Evolutionary conservation across 2,888 invertebrate species (phyloP).

Genomic region (Crepidodera aurea): DNA sequence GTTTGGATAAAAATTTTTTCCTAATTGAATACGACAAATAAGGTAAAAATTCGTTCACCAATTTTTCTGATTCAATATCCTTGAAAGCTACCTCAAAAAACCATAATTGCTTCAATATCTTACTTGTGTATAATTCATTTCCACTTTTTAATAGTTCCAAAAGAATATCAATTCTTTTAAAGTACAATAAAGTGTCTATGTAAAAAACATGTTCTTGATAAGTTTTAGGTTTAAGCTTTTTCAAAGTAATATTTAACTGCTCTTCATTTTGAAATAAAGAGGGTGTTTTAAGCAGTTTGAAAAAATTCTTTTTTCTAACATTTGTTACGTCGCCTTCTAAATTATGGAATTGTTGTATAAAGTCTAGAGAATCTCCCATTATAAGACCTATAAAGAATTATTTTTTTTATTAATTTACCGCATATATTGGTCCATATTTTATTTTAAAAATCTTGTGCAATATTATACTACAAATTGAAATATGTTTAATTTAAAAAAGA

Average conservation of each 20-base stretch:
- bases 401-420: neutral
- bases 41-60: slow-evolving; percentile 46
- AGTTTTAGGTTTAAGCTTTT: slow-evolving; percentile 40
- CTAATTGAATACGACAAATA: slow-evolving; percentile 42
- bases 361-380: slow-evolving; percentile 35
- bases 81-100: slow-evolving; percentile 44
- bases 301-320: slow-evolving; percentile 43
- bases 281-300: slow-evolving; percentile 36
- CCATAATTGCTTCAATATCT: slow-evolving; percentile 47
- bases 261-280: slow-evolving; percentile 21
- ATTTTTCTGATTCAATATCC: slow-evolving; percentile 29
- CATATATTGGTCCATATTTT: no score
- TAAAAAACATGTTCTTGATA: slow-evolving; percentile 46
- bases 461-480: no score
- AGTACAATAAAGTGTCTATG: slow-evolving; percentile 45
- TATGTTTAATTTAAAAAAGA: no score
- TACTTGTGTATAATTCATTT: slow-evolving; percentile 44
- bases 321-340: slow-evolving; percentile 39
- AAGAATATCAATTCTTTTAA: slow-evolving; percentile 39
- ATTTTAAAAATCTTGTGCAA: no score
- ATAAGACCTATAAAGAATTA: neutral
- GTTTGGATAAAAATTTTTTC: slow-evolving; percentile 45
- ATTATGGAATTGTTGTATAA: slow-evolving; percentile 39
- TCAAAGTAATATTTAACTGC: slow-evolving; percentile 23
- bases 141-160: slow-evolving; percentile 42